Conservation (phyloP, 2,888 invertebrate genomes). For the Clostera curtula region DNA sequence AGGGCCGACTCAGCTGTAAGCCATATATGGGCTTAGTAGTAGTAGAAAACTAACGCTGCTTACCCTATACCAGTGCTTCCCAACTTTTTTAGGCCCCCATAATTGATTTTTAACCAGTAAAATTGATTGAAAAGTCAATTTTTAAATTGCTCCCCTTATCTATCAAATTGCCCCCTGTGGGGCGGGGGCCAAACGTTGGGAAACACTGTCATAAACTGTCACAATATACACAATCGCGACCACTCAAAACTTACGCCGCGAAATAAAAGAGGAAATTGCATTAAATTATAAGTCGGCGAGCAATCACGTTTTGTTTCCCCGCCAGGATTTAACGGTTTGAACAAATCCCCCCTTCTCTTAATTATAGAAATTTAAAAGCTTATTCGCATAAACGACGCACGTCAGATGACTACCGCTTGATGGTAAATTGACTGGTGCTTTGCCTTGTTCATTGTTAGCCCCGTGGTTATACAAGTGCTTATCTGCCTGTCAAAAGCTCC, state of each 20-base stretch:
- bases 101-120: no score
- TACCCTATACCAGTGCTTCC: no score
- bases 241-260: constrained; percentile 24
- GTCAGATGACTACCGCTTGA: constrained; percentile 40
- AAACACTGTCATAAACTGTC: neutral
- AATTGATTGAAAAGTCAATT: no score
- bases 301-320: constrained; percentile 72
- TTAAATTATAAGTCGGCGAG: constrained; percentile 73
- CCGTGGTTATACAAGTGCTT: no score
- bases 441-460: constrained; percentile 12
- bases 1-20: no score
- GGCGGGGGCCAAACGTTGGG: no score
- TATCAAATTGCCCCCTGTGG: no score
- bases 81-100: no score
- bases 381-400: constrained; percentile 47
- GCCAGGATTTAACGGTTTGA: constrained; percentile 67
- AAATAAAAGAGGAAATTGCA: constrained; percentile 64
- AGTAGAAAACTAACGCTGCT: no score
- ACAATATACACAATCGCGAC: constrained; percentile 18
- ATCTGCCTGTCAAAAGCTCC: no score
- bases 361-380: constrained; percentile 66
- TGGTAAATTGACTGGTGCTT: constrained; percentile 13
- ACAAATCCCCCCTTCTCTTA: constrained; percentile 60
- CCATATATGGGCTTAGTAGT: no score
- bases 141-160: no score